These are phyloP conservation scores for Eleginops maclovinus DNA, from an alignment of 2,113 vertebrate species.

Conservation along the genomic window DNA sequence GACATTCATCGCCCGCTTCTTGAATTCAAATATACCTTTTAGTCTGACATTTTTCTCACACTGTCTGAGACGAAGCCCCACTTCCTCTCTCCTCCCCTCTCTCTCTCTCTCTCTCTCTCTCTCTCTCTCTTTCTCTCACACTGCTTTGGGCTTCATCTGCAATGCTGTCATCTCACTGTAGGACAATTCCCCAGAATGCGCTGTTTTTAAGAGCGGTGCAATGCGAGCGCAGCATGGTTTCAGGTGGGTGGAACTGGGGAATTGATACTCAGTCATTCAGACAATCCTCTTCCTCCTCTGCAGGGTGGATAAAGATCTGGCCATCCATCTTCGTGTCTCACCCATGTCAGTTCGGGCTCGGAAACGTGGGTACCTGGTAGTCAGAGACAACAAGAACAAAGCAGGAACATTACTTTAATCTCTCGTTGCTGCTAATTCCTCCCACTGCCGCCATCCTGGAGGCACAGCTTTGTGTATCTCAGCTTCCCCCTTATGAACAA, in stretches of 20 bases:
- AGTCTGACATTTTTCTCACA: slow-evolving; percentile 59
- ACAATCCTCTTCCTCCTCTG: slow-evolving; percentile 75
- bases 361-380: slow-evolving; percentile 66
- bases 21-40: slow-evolving; percentile 72
- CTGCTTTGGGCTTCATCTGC: slow-evolving; percentile 60
- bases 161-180: slow-evolving; percentile 62
- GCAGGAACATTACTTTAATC: slow-evolving; percentile 77
- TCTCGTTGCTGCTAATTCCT: slow-evolving; percentile 71
- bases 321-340: slow-evolving; percentile 78
- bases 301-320: slow-evolving; percentile 75
- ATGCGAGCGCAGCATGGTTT: slow-evolving; percentile 57
- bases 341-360: slow-evolving; percentile 59
- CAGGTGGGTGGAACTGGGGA: slow-evolving; percentile 73
- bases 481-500: slow-evolving; percentile 74
- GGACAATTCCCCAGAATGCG: slow-evolving; percentile 56
- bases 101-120: slow-evolving; percentile 39
- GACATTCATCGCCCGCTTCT: slow-evolving; percentile 59
- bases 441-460: slow-evolving; percentile 64
- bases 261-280: slow-evolving; percentile 80
- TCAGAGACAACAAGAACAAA: slow-evolving; percentile 76
- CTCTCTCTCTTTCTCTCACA: slow-evolving; percentile 31
- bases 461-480: slow-evolving; percentile 73
- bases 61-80: slow-evolving; percentile 17
- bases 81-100: slow-evolving; percentile 36
- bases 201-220: slow-evolving; percentile 39